These are phyloP conservation scores for Rhinogobius similis DNA, from an alignment of 2,113 vertebrate species.

Conservation along the genomic window DNA sequence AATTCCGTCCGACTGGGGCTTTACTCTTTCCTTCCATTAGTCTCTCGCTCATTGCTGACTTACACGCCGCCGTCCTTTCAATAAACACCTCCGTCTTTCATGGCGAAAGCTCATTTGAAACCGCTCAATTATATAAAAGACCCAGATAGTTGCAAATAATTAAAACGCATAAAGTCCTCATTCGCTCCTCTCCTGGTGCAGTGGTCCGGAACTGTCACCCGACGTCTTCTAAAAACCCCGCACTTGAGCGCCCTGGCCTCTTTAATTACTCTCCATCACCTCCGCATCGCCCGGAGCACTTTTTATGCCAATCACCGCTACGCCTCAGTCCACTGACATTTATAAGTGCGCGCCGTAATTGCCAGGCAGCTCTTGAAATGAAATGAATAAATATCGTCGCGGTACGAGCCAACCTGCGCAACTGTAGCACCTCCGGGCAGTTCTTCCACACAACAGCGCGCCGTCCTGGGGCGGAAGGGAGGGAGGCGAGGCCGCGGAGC, in stretches of 20 bases:
- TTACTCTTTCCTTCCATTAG: not conserved
- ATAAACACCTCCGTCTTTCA: too few species aligned
- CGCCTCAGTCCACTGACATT: slow-evolving; percentile 38
- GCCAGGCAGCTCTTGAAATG: slow-evolving; percentile 42
- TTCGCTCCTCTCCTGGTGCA: not conserved
- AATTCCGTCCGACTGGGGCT: too few species aligned
- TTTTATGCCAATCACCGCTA: slow-evolving; percentile 58
- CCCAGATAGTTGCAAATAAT: too few species aligned
- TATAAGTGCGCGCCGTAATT: slow-evolving; percentile 54
- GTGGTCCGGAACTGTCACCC: slow-evolving; percentile 23
- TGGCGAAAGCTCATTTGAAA: too few species aligned
- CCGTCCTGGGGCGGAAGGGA: slow-evolving; percentile 46
- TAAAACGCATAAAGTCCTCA: not conserved
- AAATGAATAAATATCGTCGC: slow-evolving; percentile 56
- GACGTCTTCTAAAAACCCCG: slow-evolving; percentile 33
- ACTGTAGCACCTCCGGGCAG: slow-evolving; percentile 28
- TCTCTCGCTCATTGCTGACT: too few species aligned
- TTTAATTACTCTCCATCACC: slow-evolving; percentile 65
- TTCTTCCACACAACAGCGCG: slow-evolving; percentile 36
- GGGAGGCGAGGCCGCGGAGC: slow-evolving; percentile 52
- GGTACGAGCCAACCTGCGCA: slow-evolving; percentile 35
- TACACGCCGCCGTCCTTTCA: too few species aligned
- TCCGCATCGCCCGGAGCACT: slow-evolving; percentile 37
- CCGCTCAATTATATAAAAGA: too few species aligned
- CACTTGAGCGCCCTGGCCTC: slow-evolving; percentile 52